Base-by-base conservation (phyloP, 2,113 vertebrate genomes). In the Pachyramphus minor region DNA sequence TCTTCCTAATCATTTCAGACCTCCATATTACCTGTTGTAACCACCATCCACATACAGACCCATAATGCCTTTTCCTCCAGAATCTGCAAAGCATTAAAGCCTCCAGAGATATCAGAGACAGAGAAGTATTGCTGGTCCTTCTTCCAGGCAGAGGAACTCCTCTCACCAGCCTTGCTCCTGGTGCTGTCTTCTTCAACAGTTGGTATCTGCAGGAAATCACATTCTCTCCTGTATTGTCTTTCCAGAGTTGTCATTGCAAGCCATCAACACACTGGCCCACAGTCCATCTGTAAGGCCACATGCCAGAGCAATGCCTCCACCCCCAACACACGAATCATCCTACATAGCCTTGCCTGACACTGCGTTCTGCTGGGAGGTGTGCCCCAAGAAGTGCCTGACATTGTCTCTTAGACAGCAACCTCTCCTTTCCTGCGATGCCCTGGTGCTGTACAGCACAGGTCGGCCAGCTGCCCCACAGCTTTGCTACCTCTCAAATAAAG, bases 261-360 rank as follows among this genome's bases (percentile, higher is more conserved):
- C 41, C 52, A 12, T 10, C 0, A 1, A 28, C 41, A 28, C 41
- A 14, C 1, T 8, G 47, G 15, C 24, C 41, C 19, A 30, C 24
- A 45, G 16, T 12, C 24, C 24, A 20, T 24, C 55, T 45, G 55
- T 47, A 76, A 60, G 74, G 33, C 19, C 78, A 55, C 7, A 2
- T 11, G 30, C 45, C 41, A 49, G 45, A 64, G 6, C 8, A 56
- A 22, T 2, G 1, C 22, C 47, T 45, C 62, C 37, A 8, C 24
- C 41, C 60, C 63, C 50, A 37, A 8, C 23, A 23, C 35, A 33
- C 0, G 6, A 55, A 8, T 47, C 33, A 31, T 12, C n/a, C 12
- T 20, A 24, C 19, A 25, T 30, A 74, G 49, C 35, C 27, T 68
- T 56, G 33, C 33, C 35, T 45, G 25, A 25, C 30, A 6, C n/a